Base-by-base conservation (phyloP, 2,113 vertebrate genomes). In the Ovibos moschatus region DNA sequence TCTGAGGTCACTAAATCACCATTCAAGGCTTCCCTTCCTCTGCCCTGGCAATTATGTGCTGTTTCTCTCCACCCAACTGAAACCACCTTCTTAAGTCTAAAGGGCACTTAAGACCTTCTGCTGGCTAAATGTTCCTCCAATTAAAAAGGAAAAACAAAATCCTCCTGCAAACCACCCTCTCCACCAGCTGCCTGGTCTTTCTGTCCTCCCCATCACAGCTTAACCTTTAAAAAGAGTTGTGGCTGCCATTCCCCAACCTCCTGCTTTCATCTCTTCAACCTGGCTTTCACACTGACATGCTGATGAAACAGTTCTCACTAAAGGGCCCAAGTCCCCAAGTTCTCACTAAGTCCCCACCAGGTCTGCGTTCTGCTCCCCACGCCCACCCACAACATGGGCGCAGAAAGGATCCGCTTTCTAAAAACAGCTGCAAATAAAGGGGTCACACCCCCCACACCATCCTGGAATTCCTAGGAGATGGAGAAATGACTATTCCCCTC, bases 211-310 rank as follows among this genome's bases (percentile, higher is more conserved):
- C 36, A 51, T 50, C 27, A 51, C 8, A 55, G 84, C 17, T 47
- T 40, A 40, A 78, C 60, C 81, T 74, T 82, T 71, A 14, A 27
- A 58, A 51, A 30, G 7, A 76, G 8, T 3, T 27, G 8, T 5
- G 23, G 3, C 11, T 83, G 53, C 10, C 12, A 13, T 47, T 14
- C 13, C 40, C 2, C 62, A 53, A 21, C 14, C 45, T 17, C 5
- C 45, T 25, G 23, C 23, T 71, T 58, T 25, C 19, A 50, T 9
- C 2, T 14, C 81, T 53, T 53, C 28, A 33, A 64, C 19, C 53
- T 23, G 25, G 58, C 43, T 45, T 51, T 15, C 27, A 27, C 21
- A 0, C 15, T 15, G 19, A 82, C 3, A 0, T 55, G 16, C 33
- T 47, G 15, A 10, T 8, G 23, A 57, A 45, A 57, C 1, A 28